Evolutionary conservation across 2,797 vertebrate genomes (phyloP), one percentile per base, ranked within the genome.

Genomic region (Sitta carolinensis): DNA sequence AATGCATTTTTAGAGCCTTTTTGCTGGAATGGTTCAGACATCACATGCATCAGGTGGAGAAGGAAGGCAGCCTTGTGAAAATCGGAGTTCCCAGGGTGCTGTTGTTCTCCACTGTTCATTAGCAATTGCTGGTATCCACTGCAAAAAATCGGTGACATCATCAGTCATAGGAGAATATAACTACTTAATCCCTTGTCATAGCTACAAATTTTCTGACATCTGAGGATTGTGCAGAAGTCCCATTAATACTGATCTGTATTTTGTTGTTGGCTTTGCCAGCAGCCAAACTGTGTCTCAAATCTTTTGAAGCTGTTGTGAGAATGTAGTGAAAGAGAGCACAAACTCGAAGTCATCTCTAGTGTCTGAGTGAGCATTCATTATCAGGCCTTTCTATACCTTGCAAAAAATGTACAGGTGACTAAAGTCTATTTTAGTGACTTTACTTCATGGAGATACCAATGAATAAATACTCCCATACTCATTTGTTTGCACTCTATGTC

Each of bases 351-450:
- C 14, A 81, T 15, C 12, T 9, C n/a, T 32, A 50, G 13, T 23
- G 3, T 45, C 61, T 81, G n/a, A 76, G 29, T 1, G 1, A 66
- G 26, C n/a, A 36, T 72, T 26, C 12, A 4, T 52, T 80, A 20
- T 50, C 51, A 66, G 29, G 22, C 11, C 10, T 17, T 66, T 58
- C 30, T 54, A 6, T 78, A 40, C n/a, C 38, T 36, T 87, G 63
- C 38, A 86, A 92, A 85, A 90, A 91, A 63, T 48, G 18, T 72
- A 43, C 47, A 63, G 34, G 27, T 78, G 13, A 81, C 21, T 81
- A 5, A 84, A 62, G 23, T 67, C 82, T 92, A 34, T 92, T 88
- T 90, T 92, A 91, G 29, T 86, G 64, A 90, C 72, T 91, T 70
- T 29, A 73, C 32, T 91, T 95, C 38, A 36, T 34, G 68, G 62